Evolutionary conservation across 2,113 vertebrate species (phyloP).

Genomic region (Myotis brandtii): DNA sequence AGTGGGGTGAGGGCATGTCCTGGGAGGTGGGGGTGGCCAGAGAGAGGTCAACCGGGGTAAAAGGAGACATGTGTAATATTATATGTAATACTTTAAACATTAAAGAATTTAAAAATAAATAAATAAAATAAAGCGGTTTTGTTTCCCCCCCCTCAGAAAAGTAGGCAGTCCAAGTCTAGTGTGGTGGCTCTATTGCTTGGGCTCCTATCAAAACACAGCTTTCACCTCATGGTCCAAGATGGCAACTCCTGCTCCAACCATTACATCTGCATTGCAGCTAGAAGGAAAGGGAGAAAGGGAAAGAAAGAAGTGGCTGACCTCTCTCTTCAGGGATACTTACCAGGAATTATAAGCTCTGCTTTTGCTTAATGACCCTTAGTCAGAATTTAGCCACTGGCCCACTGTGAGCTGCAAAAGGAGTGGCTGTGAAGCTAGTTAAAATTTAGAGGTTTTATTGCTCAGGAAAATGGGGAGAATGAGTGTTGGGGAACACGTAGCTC

Average conservation of each 20-base stretch:
- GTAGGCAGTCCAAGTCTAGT: neutral
- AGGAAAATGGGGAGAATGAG: neutral
- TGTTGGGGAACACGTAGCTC: neutral
- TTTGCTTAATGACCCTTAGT: slow-evolving; percentile 13
- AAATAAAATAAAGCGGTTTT: neutral
- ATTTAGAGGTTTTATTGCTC: neutral
- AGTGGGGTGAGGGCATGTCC: too few species aligned
- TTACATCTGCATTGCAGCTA: slow-evolving; percentile 31
- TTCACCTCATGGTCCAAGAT: neutral
- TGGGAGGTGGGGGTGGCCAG: too few species aligned
- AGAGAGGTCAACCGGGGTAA: too few species aligned
- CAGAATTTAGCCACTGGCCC: slow-evolving; percentile 1
- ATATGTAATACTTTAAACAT: too few species aligned
- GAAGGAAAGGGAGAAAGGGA: neutral
- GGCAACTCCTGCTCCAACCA: neutral
- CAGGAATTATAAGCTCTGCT: neutral
- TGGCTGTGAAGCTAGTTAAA: neutral
- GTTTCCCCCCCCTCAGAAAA: neutral
- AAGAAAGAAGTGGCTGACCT: neutral
- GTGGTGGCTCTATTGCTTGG: neutral
- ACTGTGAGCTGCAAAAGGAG: neutral
- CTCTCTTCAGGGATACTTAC: neutral
- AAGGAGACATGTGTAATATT: too few species aligned
- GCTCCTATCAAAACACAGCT: neutral
- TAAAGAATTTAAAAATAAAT: too few species aligned